Conservation (phyloP, 1,140 invertebrate genomes). For the Caenorhabditis latens region DNA sequence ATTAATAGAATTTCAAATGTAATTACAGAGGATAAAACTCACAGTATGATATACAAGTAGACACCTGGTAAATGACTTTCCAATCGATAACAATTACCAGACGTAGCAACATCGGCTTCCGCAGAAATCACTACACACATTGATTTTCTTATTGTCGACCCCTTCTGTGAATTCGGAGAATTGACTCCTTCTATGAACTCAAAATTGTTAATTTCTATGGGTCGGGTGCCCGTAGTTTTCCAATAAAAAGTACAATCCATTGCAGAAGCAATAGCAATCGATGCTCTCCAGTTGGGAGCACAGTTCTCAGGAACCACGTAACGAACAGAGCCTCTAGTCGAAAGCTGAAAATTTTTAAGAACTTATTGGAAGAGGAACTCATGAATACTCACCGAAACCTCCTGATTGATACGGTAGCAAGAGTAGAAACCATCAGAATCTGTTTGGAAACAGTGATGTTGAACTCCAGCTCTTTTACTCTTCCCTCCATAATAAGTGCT, state of each 20-base stretch:
- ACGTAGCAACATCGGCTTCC: neutral
- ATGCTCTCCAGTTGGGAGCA: conserved; percentile 33
- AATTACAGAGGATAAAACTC: neutral
- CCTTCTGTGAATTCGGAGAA: neutral
- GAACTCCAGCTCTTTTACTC: neutral
- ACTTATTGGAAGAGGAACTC: neutral
- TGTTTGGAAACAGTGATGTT: conserved; percentile 20
- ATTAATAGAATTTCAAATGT: neutral
- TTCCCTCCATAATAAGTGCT: neutral
- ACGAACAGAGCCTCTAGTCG: neutral
- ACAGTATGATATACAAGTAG: neutral
- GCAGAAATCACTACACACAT: neutral
- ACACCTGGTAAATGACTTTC: neutral
- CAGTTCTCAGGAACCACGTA: conserved; percentile 8
- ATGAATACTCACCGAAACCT: neutral
- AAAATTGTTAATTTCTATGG: neutral
- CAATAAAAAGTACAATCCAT: conserved; percentile 34
- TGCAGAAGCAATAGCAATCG: neutral
- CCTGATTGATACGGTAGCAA: conserved; percentile 26
- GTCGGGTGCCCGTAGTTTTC: neutral
- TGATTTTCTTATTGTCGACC: neutral
- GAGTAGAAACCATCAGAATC: conserved; percentile 25
- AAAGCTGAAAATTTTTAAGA: conserved; percentile 1
- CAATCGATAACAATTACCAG: neutral
- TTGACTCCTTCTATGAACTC: neutral